Evolutionary conservation across 2,888 invertebrate genomes (phyloP).

Genomic region (Lithophane socia): DNA sequence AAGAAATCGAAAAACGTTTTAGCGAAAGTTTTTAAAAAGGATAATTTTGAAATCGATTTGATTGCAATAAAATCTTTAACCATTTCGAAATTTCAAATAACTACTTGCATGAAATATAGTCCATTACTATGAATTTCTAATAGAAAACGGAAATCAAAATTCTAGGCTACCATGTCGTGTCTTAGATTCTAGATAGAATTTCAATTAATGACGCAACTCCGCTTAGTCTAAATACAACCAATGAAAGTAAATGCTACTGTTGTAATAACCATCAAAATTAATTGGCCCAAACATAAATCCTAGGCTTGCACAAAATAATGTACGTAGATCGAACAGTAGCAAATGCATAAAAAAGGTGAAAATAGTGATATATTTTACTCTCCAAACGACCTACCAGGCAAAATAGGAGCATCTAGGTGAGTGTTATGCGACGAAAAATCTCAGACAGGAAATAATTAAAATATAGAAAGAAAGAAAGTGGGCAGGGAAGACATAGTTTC

Average conservation of each 20-base stretch:
- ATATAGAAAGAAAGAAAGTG: neutral
- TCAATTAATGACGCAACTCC: constrained; percentile 41
- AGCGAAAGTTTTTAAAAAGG: neutral
- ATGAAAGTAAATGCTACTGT: constrained; percentile 25
- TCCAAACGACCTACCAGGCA: too few species aligned
- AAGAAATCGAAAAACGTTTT: neutral
- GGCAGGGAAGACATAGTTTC: neutral
- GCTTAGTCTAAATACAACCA: constrained; percentile 27
- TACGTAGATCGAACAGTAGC: neutral
- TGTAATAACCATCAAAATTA: constrained; percentile 24
- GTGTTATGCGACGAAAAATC: neutral
- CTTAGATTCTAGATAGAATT: constrained; percentile 38
- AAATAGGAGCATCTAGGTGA: neutral
- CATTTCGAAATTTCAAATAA: constrained; percentile 9
- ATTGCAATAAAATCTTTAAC: neutral
- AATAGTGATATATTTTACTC: neutral
- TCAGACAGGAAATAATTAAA: too few species aligned
- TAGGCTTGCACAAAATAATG: neutral
- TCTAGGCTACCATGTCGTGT: constrained; percentile 57
- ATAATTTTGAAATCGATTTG: neutral
- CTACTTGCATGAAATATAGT: constrained; percentile 16
- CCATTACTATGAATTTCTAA: constrained; percentile 40
- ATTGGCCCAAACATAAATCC: neutral
- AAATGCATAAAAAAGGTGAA: neutral
- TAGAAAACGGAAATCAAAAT: constrained; percentile 52